These are phyloP conservation scores for Erythrocebus patas DNA, from an alignment of 2,113 vertebrate species.

Conservation along the genomic window DNA sequence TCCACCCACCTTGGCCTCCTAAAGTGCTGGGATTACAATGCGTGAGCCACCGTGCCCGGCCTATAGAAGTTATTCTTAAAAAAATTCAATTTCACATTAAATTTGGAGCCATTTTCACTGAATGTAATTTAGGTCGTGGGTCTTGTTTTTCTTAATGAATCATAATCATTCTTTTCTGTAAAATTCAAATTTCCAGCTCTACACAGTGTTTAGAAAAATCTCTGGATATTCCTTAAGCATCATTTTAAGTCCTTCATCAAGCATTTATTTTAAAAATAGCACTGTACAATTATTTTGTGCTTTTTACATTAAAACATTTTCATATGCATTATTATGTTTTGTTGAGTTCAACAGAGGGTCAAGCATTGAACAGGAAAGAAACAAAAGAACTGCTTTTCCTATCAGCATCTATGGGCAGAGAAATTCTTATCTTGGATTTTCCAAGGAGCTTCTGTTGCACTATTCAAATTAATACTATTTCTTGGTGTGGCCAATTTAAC, in stretches of 20 bases:
- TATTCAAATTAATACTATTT: conserved; percentile 69
- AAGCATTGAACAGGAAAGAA: background rate
- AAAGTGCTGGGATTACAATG: no score
- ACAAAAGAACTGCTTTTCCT: background rate
- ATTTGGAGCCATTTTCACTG: background rate
- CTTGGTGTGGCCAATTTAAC: conserved; percentile 72
- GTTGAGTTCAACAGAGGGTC: background rate
- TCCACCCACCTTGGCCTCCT: no score
- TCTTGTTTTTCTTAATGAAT: background rate
- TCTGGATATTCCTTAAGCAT: background rate
- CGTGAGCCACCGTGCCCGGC: no score
- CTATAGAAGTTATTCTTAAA: background rate
- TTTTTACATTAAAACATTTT: background rate
- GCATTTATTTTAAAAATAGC: background rate
- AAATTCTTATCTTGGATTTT: conserved; percentile 64
- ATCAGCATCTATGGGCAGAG: background rate
- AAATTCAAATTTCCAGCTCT: background rate
- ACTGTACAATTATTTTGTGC: background rate
- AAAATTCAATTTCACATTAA: background rate
- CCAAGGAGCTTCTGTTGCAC: conserved; percentile 52
- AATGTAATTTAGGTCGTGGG: background rate
- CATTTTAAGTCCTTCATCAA: background rate
- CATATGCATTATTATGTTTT: background rate
- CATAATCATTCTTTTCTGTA: background rate
- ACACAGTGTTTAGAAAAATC: background rate